Base-by-base conservation (phyloP, 2,888 invertebrate genomes). In the Argyra leucocephala region DNA sequence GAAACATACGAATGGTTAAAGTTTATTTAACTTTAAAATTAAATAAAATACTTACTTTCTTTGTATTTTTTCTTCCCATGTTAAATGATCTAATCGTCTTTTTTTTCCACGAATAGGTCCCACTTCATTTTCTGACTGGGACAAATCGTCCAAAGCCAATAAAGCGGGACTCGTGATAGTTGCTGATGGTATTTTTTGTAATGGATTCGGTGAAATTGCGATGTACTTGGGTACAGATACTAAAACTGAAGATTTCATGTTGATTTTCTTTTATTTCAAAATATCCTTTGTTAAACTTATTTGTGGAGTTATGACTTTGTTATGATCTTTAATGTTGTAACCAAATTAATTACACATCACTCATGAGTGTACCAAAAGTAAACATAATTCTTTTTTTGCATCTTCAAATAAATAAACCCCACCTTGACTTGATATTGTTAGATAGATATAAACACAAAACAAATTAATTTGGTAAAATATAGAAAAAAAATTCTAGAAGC, bases 1-100 rank as follows among this genome's bases (percentile, higher is more conserved):
- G 69, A 67, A 67, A 61, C 36, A 58, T 36, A 60, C 31, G 22
- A 10, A 36, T 21, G 12, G 26, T 21, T n/a, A 26, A 10, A 60
- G 21, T 61, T 37, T 26, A 2, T 22, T 12, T 6, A 18, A 7
- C 23, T 15, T 23, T 12, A 23, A n/a, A n/a, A n/a, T n/a, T n/a
- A n/a, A n/a, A n/a, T 3, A 59, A 23, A 24, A 21, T n/a, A 85
- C 90, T 84, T 81, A 92, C 92, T 92, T 92, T 76, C 93, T 83
- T 78, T 91, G 89, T 73, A 93, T 82, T 76, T 93, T 93, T 77
- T 93, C 91, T 74, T 93, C 93, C 87, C 90, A 89, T 67, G 90
- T 83, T 60, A 93, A 80, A 76, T 93, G 93, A 76, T 93, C 93
- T 73, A 93, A 81, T 64, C 91, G 83, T 66, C 92, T 83, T 76